phyloP scores from a whole-genome alignment of 1,140 invertebrate species.

The Potamilus streckersoni region DNA sequence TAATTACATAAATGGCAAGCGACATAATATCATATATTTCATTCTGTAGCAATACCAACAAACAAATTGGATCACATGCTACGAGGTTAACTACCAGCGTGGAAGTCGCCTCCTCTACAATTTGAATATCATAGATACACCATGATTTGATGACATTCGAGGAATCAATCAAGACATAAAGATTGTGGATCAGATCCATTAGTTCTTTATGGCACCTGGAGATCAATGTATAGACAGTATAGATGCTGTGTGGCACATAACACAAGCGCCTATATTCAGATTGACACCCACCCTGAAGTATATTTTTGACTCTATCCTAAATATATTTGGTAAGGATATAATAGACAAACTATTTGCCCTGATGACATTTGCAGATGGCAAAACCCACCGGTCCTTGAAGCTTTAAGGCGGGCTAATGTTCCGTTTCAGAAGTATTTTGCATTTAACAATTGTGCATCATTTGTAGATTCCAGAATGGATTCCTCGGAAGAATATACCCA shows the following conservation, averaged over 20 bases:
- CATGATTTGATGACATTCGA: constrained; percentile 29
- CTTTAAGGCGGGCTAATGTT: constrained; percentile 4
- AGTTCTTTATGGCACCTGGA: constrained; percentile 18
- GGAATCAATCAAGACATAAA: constrained; percentile 25
- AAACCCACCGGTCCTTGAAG: constrained; percentile 24
- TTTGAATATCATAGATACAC: constrained; percentile 21
- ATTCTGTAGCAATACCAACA: constrained; percentile 19
- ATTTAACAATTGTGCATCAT: constrained; percentile 18
- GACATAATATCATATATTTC: no score
- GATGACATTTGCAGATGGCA: constrained; percentile 38
- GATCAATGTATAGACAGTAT: constrained; percentile 21
- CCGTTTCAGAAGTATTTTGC: neutral
- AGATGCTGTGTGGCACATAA: constrained; percentile 30
- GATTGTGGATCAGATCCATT: constrained; percentile 24
- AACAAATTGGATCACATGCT: constrained; percentile 31
- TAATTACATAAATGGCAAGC: no score
- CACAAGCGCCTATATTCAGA: constrained; percentile 11
- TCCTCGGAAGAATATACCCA: constrained; percentile 1
- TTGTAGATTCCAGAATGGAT: no score
- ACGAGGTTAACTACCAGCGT: constrained; percentile 7
- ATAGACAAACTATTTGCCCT: constrained; percentile 35
- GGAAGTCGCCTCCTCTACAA: constrained; percentile 10
- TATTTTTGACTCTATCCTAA: constrained; percentile 33
- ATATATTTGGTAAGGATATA: constrained; percentile 43
- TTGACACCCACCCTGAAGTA: constrained; percentile 23